These are phyloP conservation scores for Peromyscus nudipes DNA, from an alignment of 2,797 vertebrate species.

Conservation along the genomic window DNA sequence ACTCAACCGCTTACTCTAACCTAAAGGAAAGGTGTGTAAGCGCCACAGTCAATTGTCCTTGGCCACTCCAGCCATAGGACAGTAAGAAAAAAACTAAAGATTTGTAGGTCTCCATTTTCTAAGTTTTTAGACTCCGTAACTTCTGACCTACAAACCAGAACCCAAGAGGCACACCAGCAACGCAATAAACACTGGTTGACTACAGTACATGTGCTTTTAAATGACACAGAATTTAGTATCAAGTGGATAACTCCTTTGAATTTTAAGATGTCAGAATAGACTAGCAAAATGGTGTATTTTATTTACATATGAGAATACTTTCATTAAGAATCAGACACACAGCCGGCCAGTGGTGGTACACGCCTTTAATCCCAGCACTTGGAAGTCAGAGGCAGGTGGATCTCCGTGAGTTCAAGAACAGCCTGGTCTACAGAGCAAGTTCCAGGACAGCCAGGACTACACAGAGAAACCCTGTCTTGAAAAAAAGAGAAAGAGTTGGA, in stretches of 20 bases:
- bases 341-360: no score
- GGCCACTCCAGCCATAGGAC: neutral
- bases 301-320: neutral
- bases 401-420: no score
- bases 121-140: neutral
- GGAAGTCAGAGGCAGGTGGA: no score
- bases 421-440: no score
- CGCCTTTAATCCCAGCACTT: no score
- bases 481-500: neutral
- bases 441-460: no score
- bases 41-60: neutral
- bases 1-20: neutral
- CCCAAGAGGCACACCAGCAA: neutral
- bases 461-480: no score
- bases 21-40: neutral
- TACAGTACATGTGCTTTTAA: neutral
- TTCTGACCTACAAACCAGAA: neutral
- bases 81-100: neutral
- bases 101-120: neutral
- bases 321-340: neutral
- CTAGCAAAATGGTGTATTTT: constrained; percentile 18
- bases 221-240: neutral
- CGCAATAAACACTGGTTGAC: neutral
- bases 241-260: neutral
- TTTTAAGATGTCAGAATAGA: neutral